A percentile compares a stretch with the other conserved stretches of the same genome.
phyloP scores from a whole-genome alignment of 92 coral and sea anemone species.

The Phymanthus crucifer region DNA sequence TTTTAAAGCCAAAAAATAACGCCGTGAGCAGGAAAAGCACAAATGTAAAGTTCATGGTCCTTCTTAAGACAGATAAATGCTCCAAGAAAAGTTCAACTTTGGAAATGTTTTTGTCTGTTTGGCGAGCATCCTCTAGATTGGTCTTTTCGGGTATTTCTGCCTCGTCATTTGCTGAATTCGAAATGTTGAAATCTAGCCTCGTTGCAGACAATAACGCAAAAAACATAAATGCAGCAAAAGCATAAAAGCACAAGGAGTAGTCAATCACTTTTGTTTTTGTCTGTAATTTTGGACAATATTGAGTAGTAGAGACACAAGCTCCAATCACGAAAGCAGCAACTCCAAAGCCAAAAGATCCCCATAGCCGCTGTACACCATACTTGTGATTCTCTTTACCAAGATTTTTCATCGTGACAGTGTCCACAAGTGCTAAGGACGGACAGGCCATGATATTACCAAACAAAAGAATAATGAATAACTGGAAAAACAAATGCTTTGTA shows the following conservation, averaged over 20 bases:
- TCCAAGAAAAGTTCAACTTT: not conserved
- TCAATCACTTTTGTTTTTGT: conserved; percentile 42
- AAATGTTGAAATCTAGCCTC: conserved; percentile 20
- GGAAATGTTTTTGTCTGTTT: conserved; percentile 3
- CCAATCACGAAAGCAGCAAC: conserved; percentile 75
- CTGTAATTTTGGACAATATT: conserved; percentile 46
- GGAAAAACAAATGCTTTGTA: conserved; percentile 42
- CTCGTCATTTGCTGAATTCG: not conserved
- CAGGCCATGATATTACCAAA: conserved; percentile 71
- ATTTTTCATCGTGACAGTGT: conserved; percentile 65
- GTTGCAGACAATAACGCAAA: conserved; percentile 49
- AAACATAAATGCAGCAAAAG: conserved; percentile 46
- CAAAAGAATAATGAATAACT: conserved; percentile 55
- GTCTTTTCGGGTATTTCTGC: not conserved
- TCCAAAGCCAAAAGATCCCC: conserved; percentile 89
- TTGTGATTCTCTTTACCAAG: conserved; percentile 60
- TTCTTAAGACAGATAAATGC: not conserved
- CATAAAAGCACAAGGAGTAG: conserved; percentile 50
- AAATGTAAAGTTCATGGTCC: conserved; percentile 35
- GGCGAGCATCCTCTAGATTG: not conserved
- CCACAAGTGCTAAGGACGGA: conserved; percentile 73
- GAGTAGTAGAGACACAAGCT: conserved; percentile 56
- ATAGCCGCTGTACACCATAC: conserved; percentile 78
- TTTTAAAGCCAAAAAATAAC: conserved; percentile 63
- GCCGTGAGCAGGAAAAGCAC: conserved; percentile 58